Base-by-base conservation (phyloP, 2,888 invertebrate species). In the Argyresthia goedartella region DNA sequence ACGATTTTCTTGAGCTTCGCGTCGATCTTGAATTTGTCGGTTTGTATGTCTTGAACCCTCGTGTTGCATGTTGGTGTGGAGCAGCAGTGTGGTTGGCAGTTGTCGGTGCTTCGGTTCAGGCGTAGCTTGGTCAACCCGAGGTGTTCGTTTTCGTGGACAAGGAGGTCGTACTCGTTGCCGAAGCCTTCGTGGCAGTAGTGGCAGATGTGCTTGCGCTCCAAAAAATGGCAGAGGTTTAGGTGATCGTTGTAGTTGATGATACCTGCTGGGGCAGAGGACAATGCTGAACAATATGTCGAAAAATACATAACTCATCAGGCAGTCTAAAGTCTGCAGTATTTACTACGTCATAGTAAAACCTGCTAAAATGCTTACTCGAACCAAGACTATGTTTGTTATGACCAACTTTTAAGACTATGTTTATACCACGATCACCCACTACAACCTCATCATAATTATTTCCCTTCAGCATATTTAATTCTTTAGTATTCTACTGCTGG, bases 171-270 rank as follows among this genome's bases (percentile, higher is more conserved):
- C 34, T 78, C 77, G 0, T 39, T 61, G 4, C 71, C 66, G 50
- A 82, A 85, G 0, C 85, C 85, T 44, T 82, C 84, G 56, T 85
- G 85, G 57, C 85, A 85, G 59, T 81, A 85, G 52, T 76, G 76
- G 48, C 85, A 85, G 51, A 69, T 53, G 57, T 53, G 69, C 50
- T 73, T 76, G 8, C 74, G 69, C 1, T 76, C 74, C 1, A 66
- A 54, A 53, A 84, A 85, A 54, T 85, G 85, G 53, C 75, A 74
- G 0, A 84, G 62, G 56, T 84, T 84, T 0, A 85, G 60, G 16
- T 85, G 85, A 49, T 85, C 84, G 51, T 85, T 85, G 69, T 85
- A 85, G 59, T 84, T 85, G 41, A 85, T 84, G 49, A 85, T 84
- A 0, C 85, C 85, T 85, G 66, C 0, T 25, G 25, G 25, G 25